These are phyloP conservation scores for Hippocampus zosterae DNA, from an alignment of 2,113 vertebrate species.

Conservation along the genomic window DNA sequence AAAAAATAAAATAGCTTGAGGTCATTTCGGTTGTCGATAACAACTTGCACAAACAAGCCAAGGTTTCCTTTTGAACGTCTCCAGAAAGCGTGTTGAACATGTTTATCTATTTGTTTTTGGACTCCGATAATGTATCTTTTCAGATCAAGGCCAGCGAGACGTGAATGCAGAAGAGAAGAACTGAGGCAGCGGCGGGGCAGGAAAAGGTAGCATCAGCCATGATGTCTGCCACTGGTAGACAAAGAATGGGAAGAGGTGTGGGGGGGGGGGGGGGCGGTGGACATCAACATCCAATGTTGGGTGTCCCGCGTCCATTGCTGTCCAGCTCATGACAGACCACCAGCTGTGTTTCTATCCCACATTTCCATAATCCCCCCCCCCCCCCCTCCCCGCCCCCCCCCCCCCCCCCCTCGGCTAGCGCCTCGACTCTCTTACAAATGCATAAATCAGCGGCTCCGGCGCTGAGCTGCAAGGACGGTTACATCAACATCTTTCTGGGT, in stretches of 20 bases:
- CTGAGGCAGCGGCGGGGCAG: not conserved
- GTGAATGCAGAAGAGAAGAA: not conserved
- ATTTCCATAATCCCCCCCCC: constrained; percentile 37
- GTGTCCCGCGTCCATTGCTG: not conserved
- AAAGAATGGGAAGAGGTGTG: not conserved
- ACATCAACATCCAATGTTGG: constrained; percentile 7
- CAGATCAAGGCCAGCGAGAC: not conserved
- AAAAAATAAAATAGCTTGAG: constrained; percentile 11
- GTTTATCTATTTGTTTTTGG: not conserved
- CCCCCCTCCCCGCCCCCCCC: not conserved
- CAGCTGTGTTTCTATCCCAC: constrained; percentile 27
- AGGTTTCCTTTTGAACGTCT: not conserved
- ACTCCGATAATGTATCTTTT: not conserved
- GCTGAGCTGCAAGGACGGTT: constrained; percentile 24
- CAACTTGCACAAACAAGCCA: not conserved
- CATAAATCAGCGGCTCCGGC: constrained; percentile 19
- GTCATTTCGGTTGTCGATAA: constrained; percentile 33
- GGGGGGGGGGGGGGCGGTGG: no score
- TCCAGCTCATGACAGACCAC: constrained; percentile 23
- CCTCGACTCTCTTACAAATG: constrained; percentile 39
- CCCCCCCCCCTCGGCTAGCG: constrained; percentile 34
- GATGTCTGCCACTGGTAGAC: not conserved
- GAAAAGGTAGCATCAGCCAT: not conserved
- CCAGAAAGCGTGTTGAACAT: not conserved
- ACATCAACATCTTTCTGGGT: constrained; percentile 36